A percentile compares a stretch with the other conserved stretches of the same genome.
These are phyloP conservation scores for Pheosia gnoma DNA, from an alignment of 2,888 invertebrate genomes.

Conservation along the genomic window DNA sequence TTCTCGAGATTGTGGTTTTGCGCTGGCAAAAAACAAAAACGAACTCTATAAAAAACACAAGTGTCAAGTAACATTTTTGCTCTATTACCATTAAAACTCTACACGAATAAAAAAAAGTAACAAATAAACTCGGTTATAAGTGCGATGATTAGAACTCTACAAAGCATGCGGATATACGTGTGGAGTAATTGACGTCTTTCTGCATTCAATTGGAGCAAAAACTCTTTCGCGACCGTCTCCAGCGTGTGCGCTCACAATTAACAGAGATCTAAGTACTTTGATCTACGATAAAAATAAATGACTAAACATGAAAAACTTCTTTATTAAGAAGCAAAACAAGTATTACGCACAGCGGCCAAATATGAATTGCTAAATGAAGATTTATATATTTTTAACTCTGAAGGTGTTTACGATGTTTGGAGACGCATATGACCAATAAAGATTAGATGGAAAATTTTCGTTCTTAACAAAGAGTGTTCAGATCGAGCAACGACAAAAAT, in stretches of 20 bases:
- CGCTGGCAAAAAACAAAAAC: constrained; percentile 5
- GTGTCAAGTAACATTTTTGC: not conserved
- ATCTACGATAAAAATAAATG: constrained; percentile 20
- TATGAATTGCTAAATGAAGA: constrained; percentile 20
- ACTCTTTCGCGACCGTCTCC: constrained; percentile 32
- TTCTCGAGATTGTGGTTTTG: constrained; percentile 28
- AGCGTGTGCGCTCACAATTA: constrained; percentile 34
- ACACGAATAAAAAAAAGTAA: constrained; percentile 23
- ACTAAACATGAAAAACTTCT: constrained; percentile 11
- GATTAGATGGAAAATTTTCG: constrained; percentile 56
- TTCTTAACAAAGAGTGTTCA: constrained; percentile 44
- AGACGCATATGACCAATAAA: constrained; percentile 49
- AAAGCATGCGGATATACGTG: constrained; percentile 43
- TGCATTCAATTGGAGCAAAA: constrained; percentile 44
- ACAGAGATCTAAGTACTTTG: constrained; percentile 31
- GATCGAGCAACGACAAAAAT: constrained; percentile 42
- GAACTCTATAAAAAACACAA: constrained; percentile 9
- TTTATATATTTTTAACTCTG: constrained; percentile 19
- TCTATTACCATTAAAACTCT: constrained; percentile 6
- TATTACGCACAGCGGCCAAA: constrained; percentile 11
- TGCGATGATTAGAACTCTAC: constrained; percentile 28
- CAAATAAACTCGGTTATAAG: constrained; percentile 24
- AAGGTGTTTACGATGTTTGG: constrained; percentile 23
- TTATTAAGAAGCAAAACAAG: constrained; percentile 10
- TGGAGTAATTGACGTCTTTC: constrained; percentile 35